Conservation (phyloP, 2,797 vertebrate genomes). For the Australoheros facetus region DNA sequence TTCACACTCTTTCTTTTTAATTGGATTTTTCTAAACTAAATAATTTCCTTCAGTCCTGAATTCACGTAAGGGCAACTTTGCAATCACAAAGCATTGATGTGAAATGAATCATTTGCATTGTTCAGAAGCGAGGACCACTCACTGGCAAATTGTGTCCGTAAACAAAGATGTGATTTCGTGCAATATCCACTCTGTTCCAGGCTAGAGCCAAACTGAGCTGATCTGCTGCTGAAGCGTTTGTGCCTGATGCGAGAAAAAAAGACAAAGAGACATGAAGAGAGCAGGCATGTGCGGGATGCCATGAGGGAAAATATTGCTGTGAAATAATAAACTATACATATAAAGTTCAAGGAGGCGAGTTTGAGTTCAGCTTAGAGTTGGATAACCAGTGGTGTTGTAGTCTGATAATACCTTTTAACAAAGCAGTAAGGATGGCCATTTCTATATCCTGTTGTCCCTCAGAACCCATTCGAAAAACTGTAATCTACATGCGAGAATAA, state of each 20-base stretch:
- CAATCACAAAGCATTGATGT: background rate
- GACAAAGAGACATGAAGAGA: background rate
- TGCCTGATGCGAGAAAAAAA: conserved; percentile 80
- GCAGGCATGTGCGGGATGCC: background rate
- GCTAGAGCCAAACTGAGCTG: conserved; percentile 97
- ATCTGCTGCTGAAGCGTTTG: conserved; percentile 94
- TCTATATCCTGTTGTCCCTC: conserved; percentile 97
- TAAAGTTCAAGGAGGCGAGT: background rate
- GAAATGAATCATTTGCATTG: background rate
- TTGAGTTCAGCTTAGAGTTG: background rate
- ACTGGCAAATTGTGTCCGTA: conserved; percentile 97
- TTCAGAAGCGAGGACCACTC: conserved; percentile 58
- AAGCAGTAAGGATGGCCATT: conserved; percentile 96
- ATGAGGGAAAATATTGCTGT: background rate
- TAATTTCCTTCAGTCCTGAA: background rate
- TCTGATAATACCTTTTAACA: conserved; percentile 90
- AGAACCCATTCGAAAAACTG: conserved; percentile 96
- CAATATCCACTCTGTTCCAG: conserved; percentile 99
- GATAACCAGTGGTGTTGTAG: background rate
- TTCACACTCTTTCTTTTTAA: background rate
- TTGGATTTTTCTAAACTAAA: background rate
- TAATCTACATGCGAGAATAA: conserved; percentile 83
- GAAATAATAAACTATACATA: background rate
- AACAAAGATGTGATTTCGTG: conserved; percentile 97
- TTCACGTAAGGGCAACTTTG: background rate